A percentile compares a stretch with the other conserved stretches of the same genome.
These are phyloP conservation scores for Eleginops maclovinus DNA, from an alignment of 2,113 vertebrate genomes.

Conservation along the genomic window DNA sequence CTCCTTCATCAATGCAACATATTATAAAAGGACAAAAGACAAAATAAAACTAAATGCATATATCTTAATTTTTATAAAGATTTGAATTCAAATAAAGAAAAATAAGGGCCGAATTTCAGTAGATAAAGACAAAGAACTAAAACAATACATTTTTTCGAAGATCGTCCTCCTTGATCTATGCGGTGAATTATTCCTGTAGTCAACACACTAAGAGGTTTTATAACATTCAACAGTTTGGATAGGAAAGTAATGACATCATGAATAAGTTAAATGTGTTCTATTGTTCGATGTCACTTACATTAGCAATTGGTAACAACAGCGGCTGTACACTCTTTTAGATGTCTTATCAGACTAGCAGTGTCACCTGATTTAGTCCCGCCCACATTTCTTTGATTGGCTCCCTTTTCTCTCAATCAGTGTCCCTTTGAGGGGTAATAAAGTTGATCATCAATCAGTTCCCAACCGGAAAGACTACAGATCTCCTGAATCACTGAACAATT, in stretches of 20 bases:
- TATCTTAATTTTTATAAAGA: no score
- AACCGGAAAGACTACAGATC: not conserved
- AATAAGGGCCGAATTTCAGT: not conserved
- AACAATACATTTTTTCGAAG: not conserved
- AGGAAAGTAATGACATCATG: no score
- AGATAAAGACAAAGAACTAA: not conserved
- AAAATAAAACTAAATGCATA: no score
- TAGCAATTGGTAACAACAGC: not conserved
- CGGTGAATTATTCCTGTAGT: not conserved
- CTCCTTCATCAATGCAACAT: no score
- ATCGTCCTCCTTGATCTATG: not conserved
- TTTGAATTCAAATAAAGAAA: no score
- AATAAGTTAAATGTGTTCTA: not conserved
- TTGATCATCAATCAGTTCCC: conserved; percentile 3
- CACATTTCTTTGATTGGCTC: not conserved
- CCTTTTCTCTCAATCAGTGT: not conserved
- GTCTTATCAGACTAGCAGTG: no score
- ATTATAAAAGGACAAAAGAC: no score
- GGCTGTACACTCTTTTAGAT: not conserved
- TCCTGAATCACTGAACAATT: not conserved
- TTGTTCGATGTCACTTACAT: not conserved
- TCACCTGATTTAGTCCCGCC: not conserved
- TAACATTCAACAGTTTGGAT: no score
- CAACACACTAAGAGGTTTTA: not conserved
- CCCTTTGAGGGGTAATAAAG: not conserved